Evolutionary conservation across 2,888 invertebrate genomes (phyloP).

Genomic region (Imbricaverruca yamaguchii): DNA sequence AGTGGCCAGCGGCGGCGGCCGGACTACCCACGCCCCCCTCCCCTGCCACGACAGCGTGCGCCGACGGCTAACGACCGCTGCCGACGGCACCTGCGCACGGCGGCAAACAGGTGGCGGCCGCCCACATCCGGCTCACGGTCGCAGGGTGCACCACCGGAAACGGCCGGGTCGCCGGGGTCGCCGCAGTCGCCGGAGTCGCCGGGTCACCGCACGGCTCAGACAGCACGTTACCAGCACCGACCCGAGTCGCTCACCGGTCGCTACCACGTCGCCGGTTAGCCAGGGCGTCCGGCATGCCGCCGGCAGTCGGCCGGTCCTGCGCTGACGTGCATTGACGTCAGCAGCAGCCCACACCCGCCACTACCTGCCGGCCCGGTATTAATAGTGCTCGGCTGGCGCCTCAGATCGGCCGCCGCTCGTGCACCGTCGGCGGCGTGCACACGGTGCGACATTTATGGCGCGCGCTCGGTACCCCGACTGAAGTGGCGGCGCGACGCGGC

Average conservation of each 20-base stretch:
- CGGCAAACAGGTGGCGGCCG: neutral
- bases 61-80: neutral
- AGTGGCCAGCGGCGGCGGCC: too few species aligned
- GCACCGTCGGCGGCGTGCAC: too few species aligned
- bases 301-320: neutral
- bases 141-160: neutral
- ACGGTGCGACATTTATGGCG: too few species aligned
- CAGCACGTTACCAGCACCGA: too few species aligned
- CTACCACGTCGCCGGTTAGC: neutral
- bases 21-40: too few species aligned
- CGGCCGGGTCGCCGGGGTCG: neutral
- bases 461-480: too few species aligned
- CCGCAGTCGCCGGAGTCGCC: neutral
- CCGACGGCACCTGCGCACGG: neutral
- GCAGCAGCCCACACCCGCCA: neutral
- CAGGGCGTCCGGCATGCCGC: neutral
- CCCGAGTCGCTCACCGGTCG: neutral
- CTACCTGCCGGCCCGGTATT: neutral
- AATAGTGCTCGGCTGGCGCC: neutral
- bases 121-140: neutral
- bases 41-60: too few species aligned
- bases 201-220: neutral
- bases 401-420: neutral
- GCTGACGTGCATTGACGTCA: conserved; percentile 1
- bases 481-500: too few species aligned